Evolutionary conservation across 1,140 invertebrate species (phyloP).

Genomic region (Meloidogyne hapla): DNA sequence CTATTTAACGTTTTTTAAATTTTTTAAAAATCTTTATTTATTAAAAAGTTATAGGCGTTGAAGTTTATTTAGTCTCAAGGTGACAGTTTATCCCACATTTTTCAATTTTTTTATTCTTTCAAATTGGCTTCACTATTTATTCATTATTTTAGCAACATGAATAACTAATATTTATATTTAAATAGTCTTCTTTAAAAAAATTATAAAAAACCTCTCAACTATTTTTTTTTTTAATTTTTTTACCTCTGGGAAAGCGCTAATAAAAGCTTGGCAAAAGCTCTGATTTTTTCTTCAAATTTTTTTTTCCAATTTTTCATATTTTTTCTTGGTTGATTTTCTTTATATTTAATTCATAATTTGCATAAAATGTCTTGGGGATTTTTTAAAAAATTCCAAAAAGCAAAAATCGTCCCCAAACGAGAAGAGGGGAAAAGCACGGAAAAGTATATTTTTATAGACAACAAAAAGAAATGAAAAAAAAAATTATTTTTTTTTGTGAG

Average conservation of each 20-base stretch:
- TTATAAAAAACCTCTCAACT: background rate
- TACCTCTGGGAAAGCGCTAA: background rate
- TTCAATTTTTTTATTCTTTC: background rate
- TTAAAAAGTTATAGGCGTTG: too few species aligned
- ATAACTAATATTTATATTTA: background rate
- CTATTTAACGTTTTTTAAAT: too few species aligned
- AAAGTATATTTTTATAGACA: background rate
- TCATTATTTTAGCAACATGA: background rate
- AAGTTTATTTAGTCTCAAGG: too few species aligned
- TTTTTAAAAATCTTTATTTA: too few species aligned
- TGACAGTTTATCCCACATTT: background rate
- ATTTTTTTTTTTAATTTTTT: background rate
- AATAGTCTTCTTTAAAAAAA: background rate
- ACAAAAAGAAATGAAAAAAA: background rate
- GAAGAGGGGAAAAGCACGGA: background rate
- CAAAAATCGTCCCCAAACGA: background rate
- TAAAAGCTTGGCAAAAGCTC: background rate
- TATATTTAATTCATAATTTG: background rate
- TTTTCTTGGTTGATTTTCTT: background rate
- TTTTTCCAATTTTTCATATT: background rate
- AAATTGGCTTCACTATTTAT: background rate
- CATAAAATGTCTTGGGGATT: background rate
- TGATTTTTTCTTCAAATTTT: background rate
- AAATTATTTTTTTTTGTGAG: too few species aligned
- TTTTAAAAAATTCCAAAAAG: slow-evolving; percentile 6